Conservation (phyloP, 2,888 invertebrate genomes). For the Auanema sp. region DNA sequence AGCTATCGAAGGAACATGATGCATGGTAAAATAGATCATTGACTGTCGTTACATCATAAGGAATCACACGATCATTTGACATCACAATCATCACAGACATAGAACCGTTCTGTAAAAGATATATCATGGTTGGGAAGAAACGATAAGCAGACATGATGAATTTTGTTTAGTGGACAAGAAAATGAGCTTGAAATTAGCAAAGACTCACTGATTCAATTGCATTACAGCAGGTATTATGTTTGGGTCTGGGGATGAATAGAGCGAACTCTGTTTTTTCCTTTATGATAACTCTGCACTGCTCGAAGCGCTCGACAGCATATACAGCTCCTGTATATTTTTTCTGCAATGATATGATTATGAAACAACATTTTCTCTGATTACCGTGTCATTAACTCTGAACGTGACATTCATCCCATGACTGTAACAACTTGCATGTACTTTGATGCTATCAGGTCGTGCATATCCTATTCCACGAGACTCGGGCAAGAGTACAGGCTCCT, state of each 20-base stretch:
- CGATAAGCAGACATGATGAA: neutral
- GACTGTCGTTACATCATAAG: slow-evolving; percentile 62
- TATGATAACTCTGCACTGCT: slow-evolving; percentile 53
- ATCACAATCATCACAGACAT: slow-evolving; percentile 56
- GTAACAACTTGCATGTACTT: slow-evolving; percentile 37
- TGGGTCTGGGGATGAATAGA: slow-evolving; percentile 57
- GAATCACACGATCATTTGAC: slow-evolving; percentile 59
- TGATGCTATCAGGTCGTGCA: slow-evolving; percentile 24
- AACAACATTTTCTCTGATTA: neutral
- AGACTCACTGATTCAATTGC: slow-evolving; percentile 51
- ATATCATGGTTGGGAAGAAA: too few relatives aligned
- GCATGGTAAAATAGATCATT: slow-evolving; percentile 57
- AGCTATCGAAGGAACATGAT: slow-evolving; percentile 29
- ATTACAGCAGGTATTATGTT: slow-evolving; percentile 56
- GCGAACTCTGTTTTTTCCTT: slow-evolving; percentile 41
- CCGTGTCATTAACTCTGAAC: slow-evolving; percentile 25
- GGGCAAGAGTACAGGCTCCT: slow-evolving; percentile 27
- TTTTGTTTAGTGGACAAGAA: neutral
- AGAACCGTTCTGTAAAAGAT: slow-evolving; percentile 48
- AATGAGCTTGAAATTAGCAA: neutral
- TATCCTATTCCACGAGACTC: slow-evolving; percentile 28
- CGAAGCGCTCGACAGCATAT: slow-evolving; percentile 61
- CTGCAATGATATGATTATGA: slow-evolving; percentile 7
- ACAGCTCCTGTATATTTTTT: slow-evolving; percentile 61
- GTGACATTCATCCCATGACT: slow-evolving; percentile 47